Evolutionary conservation across 2,888 invertebrate species (phyloP), one percentile per base, ranked within the genome.

Genomic region (Cantharis flavilabris): DNA sequence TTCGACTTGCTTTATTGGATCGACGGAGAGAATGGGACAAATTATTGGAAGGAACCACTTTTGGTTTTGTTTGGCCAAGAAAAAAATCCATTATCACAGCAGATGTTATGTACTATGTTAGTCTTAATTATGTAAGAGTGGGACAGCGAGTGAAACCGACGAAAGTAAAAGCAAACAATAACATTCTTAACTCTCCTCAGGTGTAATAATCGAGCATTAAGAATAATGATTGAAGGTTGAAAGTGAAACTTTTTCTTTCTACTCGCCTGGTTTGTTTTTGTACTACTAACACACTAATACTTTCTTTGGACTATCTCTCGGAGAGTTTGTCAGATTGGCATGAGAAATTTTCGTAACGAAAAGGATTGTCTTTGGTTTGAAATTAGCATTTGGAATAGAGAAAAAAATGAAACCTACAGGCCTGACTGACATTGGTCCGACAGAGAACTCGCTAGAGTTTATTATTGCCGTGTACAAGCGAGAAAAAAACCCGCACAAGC

Each of bases 241-340:
- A 78, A 79, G 79, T 79, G 79, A 79, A 79, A 79, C 79, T 77
- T 71, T 69, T 79, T 71, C 63, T 64, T 62, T 62, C 73, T 30
- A 62, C 70, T 76, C 71, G 72, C 76, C 64, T 70, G 71, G 67
- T 26, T 62, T 62, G 63, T 18, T 69, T 70, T 69, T 72, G 78
- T 73, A 69, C 78, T 28, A 78, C 78, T 78, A 72, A 78, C 78
- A 78, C 72, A 78, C 78, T 76, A 75, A 67, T n/a, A 30, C 65
- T 70, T 73, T 69, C 63, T 72, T 26, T 69, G 28, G 11, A 78
- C 78, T 78, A 72, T 78, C 78, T 78, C 77, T 62, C 23, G 23
- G 23, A 16, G 33, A 62, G 26, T 23, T 62, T 20, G 33, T 65
- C 65, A 67, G 14, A 26, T 30, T 20, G 33, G 23, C 62, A 63